Percentiles rank a stretch among this genome's conserved stretches.
Conservation (phyloP, 2,113 vertebrate genomes). For the Octodon degus region DNA sequence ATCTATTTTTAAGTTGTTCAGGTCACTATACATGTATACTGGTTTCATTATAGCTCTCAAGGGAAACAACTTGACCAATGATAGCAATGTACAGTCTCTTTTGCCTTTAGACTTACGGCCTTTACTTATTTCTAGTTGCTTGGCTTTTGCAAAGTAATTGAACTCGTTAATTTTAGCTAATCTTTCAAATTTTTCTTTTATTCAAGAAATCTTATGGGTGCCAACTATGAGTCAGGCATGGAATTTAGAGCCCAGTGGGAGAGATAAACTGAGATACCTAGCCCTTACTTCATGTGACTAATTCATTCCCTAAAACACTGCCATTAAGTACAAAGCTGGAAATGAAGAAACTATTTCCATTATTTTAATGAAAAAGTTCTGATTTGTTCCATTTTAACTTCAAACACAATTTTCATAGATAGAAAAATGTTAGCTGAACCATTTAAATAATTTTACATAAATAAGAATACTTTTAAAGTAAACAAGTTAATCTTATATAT, state of each 20-base stretch:
- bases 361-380: conserved; percentile 47
- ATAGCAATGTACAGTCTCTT: not conserved
- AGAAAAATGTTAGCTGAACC: not conserved
- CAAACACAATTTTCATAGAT: conserved; percentile 29
- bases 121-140: not conserved
- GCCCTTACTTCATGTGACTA: conserved; percentile 39
- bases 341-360: conserved; percentile 45
- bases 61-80: not conserved
- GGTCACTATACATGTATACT: not conserved
- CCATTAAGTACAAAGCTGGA: conserved; percentile 29
- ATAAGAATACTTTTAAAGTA: not conserved
- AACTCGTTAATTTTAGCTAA: not conserved
- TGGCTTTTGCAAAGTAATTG: not conserved
- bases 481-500: not conserved
- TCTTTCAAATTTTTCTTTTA: conserved; percentile 56
- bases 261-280: conserved; percentile 57
- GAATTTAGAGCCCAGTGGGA: conserved; percentile 48
- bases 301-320: conserved; percentile 46
- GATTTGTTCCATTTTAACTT: conserved; percentile 35
- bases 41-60: not conserved
- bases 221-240: conserved; percentile 61
- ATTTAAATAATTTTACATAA: conserved; percentile 4
- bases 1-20: not conserved
- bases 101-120: not conserved
- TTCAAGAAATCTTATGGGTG: conserved; percentile 18